Percentiles rank a stretch among this genome's conserved stretches.
phyloP scores from a whole-genome alignment of 2,113 vertebrate species.

The Capreolus pygargus region DNA sequence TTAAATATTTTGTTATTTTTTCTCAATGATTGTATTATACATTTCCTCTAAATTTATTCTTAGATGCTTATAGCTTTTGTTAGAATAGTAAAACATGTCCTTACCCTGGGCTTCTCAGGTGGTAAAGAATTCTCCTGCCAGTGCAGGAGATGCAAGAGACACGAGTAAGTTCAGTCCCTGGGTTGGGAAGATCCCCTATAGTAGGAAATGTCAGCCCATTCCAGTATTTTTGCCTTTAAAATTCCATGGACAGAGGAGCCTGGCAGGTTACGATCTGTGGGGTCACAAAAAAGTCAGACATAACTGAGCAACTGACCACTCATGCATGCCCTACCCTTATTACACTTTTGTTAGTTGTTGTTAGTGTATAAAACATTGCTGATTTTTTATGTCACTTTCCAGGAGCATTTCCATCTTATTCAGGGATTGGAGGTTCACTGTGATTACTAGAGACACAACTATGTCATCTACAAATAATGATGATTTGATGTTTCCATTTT shows the following conservation, averaged over 20 bases:
- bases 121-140: background rate
- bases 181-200: background rate
- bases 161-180: accelerated
- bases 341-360: background rate
- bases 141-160: background rate
- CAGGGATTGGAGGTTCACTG: background rate
- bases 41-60: background rate
- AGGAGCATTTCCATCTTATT: background rate
- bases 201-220: background rate
- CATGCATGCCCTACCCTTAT: background rate
- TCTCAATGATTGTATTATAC: background rate
- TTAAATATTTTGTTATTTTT: background rate
- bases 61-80: background rate
- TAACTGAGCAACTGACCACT: background rate
- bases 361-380: background rate
- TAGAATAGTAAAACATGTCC: background rate
- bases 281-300: background rate
- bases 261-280: background rate
- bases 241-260: background rate
- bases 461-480: background rate
- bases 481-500: background rate
- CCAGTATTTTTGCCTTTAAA: background rate
- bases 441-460: background rate
- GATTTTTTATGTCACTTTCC: background rate
- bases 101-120: background rate